Conservation (phyloP, 2,113 vertebrate genomes). For the Lepisosteus oculatus region DNA sequence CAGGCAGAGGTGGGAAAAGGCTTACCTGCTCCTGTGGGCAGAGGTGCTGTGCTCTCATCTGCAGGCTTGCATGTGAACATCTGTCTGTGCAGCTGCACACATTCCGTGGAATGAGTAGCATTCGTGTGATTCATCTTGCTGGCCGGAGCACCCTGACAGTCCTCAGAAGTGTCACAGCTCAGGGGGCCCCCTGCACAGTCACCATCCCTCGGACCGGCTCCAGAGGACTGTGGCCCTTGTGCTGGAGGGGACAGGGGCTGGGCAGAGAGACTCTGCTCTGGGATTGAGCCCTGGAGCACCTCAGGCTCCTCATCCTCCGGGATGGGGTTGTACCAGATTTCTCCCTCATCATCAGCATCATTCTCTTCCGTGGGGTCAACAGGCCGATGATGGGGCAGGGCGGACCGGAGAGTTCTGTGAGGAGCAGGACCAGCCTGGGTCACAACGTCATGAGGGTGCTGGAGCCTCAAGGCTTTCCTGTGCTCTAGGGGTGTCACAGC, state of each 20-base stretch:
- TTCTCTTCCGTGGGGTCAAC: conserved; percentile 79
- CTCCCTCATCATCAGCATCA: conserved; percentile 91
- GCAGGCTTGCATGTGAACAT: conserved; percentile 60
- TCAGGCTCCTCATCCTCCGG: conserved; percentile 85
- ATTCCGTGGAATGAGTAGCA: conserved; percentile 57
- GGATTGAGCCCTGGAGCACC: conserved; percentile 16
- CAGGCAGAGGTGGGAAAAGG: neutral
- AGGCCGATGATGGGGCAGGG: conserved; percentile 20
- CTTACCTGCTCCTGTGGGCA: conserved; percentile 71
- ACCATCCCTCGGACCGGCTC: conserved; percentile 35
- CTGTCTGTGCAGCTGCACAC: conserved; percentile 62
- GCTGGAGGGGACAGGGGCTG: conserved; percentile 38
- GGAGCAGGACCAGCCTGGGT: conserved; percentile 28
- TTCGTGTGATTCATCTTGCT: conserved; percentile 50
- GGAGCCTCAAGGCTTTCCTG: conserved; percentile 13
- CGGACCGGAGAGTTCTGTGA: neutral
- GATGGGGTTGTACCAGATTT: conserved; percentile 99
- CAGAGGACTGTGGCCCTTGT: conserved; percentile 40
- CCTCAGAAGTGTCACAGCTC: conserved; percentile 32
- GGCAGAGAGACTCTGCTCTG: no score
- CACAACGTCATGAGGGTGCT: conserved; percentile 43
- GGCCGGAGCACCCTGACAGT: conserved; percentile 23
- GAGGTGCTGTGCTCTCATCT: conserved; percentile 65
- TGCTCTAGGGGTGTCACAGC: conserved; percentile 21
- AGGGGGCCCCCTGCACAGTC: conserved; percentile 20